These are phyloP conservation scores for Todiramphus saurophagus DNA, from an alignment of 2,113 vertebrate species.

Conservation along the genomic window DNA sequence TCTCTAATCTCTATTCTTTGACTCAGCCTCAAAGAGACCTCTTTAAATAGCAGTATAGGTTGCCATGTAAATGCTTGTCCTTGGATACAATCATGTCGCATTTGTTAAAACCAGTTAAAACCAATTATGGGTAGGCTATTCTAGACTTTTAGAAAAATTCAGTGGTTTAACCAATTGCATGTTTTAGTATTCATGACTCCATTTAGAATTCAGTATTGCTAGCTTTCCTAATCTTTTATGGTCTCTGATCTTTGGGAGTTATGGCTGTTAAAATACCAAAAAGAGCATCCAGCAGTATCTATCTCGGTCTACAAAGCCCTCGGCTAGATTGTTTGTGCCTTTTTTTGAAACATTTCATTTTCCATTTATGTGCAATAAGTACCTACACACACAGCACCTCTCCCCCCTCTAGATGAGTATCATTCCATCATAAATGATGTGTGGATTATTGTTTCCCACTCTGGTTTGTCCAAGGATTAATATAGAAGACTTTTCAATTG, in stretches of 20 bases:
- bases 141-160: background rate
- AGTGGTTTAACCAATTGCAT: background rate
- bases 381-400: background rate
- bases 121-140: background rate
- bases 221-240: background rate
- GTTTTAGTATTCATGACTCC: background rate
- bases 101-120: background rate
- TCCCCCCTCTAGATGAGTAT: background rate
- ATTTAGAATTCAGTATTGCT: background rate
- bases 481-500: background rate
- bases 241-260: background rate
- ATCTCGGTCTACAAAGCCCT: background rate
- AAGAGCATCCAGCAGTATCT: background rate
- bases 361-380: background rate
- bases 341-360: background rate
- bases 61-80: background rate
- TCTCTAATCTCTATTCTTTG: background rate
- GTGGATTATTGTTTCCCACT: background rate
- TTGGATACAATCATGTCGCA: background rate
- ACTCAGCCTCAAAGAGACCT: background rate
- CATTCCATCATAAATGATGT: background rate
- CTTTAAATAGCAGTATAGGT: background rate
- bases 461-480: background rate
- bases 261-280: background rate
- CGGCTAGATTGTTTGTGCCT: no score